These are phyloP conservation scores for Cephus pulcher DNA, from an alignment of 2,888 invertebrate genomes.

Conservation along the genomic window DNA sequence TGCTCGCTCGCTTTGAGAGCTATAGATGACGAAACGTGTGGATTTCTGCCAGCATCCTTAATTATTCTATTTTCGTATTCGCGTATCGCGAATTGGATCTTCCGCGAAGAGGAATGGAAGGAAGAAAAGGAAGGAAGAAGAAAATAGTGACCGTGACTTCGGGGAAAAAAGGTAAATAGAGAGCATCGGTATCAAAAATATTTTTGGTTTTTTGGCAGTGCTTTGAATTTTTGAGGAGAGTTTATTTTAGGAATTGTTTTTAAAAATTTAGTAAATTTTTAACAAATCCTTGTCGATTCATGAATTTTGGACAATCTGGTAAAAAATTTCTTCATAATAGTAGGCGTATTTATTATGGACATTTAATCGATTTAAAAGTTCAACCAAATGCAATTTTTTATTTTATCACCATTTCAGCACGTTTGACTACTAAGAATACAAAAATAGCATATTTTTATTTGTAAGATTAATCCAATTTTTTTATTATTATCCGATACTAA, in stretches of 20 bases:
- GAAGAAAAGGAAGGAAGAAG: not conserved
- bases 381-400: not conserved
- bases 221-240: not conserved
- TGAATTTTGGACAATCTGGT: not conserved
- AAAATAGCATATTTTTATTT: not conserved
- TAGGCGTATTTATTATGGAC: not conserved
- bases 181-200: not conserved
- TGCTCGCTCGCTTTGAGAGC: slow-evolving; percentile 18
- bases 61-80: slow-evolving; percentile 14
- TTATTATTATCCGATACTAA: not conserved
- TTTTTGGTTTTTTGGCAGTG: not conserved
- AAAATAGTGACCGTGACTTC: not conserved
- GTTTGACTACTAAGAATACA: not conserved
- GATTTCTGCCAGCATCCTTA: slow-evolving; percentile 21
- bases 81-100: slow-evolving; percentile 3
- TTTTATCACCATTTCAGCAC: not conserved
- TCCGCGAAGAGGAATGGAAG: not conserved
- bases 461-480: not conserved
- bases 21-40: slow-evolving; percentile 14
- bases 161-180: not conserved
- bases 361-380: too few relatives aligned
- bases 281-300: not conserved
- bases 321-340: not conserved
- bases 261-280: not conserved
- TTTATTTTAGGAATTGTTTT: not conserved